Percentiles rank a stretch among this genome's conserved stretches.
These are phyloP conservation scores for Oncorhynchus kisutch DNA, from an alignment of 2,113 vertebrate genomes.

Conservation along the genomic window DNA sequence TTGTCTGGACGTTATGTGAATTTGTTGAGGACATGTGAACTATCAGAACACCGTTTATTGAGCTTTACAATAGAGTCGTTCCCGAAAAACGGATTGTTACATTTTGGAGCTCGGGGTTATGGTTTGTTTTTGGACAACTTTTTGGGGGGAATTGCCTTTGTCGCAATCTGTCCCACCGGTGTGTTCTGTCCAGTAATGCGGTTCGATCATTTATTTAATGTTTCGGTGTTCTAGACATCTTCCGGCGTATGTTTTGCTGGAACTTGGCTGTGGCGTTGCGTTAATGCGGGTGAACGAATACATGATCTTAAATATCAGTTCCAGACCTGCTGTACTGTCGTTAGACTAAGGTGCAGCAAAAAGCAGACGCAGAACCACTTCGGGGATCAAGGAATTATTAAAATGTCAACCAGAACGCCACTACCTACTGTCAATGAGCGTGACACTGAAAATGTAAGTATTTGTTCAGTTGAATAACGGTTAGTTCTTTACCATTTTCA, in stretches of 20 bases:
- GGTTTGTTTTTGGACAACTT: constrained; percentile 18
- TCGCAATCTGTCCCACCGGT: constrained; percentile 17
- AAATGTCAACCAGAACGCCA: constrained; percentile 93
- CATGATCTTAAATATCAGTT: constrained; percentile 37
- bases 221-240: constrained; percentile 17
- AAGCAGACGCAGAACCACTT: constrained; percentile 22
- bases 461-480: constrained; percentile 39
- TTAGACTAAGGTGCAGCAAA: constrained; percentile 29
- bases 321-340: constrained; percentile 20
- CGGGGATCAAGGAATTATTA: constrained; percentile 37
- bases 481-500: neutral
- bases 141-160: constrained; percentile 20
- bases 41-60: constrained; percentile 13
- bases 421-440: constrained; percentile 94
- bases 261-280: constrained; percentile 18
- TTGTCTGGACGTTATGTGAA: constrained; percentile 32
- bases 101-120: constrained; percentile 3
- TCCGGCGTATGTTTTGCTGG: constrained; percentile 22
- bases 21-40: constrained; percentile 37
- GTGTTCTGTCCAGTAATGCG: constrained; percentile 37
- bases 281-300: constrained; percentile 4
- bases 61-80: neutral
- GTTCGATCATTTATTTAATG: constrained; percentile 16
- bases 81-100: neutral
- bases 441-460: constrained; percentile 92